A percentile compares a stretch with the other conserved stretches of the same genome.
Evolutionary conservation across 2,888 invertebrate species (phyloP).

Genomic region (Pseudococcus jackbeardsleyi): DNA sequence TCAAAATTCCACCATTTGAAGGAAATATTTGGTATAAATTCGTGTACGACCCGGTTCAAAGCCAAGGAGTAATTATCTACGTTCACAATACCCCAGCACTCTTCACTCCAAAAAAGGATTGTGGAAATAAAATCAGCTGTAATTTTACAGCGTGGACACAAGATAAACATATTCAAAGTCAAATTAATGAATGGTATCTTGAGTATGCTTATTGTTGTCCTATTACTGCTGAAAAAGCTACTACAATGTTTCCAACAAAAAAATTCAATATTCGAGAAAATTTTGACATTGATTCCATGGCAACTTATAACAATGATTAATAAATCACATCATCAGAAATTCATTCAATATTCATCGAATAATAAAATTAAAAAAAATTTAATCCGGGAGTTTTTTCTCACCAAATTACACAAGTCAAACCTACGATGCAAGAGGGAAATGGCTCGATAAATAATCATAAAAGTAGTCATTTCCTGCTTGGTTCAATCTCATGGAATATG

Average conservation of each 20-base stretch:
- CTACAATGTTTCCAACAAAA: neutral
- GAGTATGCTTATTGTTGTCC: neutral
- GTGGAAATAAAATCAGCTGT: neutral
- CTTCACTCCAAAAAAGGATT: neutral
- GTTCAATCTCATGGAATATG: no score
- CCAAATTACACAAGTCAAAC: no score
- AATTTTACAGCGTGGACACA: neutral
- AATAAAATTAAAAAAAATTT: no score
- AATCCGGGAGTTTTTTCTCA: no score
- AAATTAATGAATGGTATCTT: neutral
- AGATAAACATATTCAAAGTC: neutral
- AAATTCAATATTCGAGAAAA: neutral
- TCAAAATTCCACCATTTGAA: neutral
- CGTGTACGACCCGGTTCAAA: neutral
- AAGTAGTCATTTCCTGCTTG: no score
- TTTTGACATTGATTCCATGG: neutral
- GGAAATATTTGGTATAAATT: neutral
- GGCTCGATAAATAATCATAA: no score
- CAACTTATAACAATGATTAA: no score
- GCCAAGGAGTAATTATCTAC: neutral
- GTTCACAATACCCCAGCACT: neutral
- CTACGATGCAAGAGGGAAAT: no score
- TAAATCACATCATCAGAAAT: no score
- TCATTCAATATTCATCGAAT: no score
- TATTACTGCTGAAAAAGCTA: neutral